A percentile compares a stretch with the other conserved stretches of the same genome.
Conservation (phyloP, 2,113 vertebrate genomes). For the Stomatorhinus ivindoensis region DNA sequence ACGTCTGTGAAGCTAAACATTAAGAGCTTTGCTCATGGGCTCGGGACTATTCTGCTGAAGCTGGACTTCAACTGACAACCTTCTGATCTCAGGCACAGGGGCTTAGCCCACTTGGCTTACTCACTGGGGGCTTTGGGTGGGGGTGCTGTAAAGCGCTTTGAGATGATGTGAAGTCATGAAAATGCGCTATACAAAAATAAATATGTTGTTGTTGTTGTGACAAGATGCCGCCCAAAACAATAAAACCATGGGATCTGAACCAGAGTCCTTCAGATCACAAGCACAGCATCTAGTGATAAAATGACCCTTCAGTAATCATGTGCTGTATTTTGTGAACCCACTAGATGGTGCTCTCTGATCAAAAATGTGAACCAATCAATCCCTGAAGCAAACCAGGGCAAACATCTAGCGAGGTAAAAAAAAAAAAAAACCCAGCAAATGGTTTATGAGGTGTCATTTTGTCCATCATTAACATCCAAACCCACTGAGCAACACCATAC, state of each 20-base stretch:
- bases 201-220: too few species aligned
- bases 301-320: background rate
- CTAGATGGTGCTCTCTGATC: background rate
- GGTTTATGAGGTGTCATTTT: background rate
- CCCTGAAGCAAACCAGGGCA: background rate
- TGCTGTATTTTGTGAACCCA: background rate
- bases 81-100: background rate
- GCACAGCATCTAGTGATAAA: background rate
- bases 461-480: background rate
- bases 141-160: too few species aligned
- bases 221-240: background rate
- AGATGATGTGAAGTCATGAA: too few species aligned
- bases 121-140: too few species aligned
- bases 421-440: background rate
- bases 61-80: background rate
- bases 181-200: too few species aligned
- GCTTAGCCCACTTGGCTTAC: background rate
- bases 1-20: background rate
- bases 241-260: background rate
- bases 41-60: background rate
- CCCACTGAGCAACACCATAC: background rate
- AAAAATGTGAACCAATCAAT: background rate
- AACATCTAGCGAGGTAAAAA: background rate
- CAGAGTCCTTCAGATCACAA: background rate
- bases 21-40: background rate